A percentile compares a stretch with the other conserved stretches of the same genome.
phyloP scores from a whole-genome alignment of 2,888 invertebrate genomes.

The Gastrophysa polygoni region DNA sequence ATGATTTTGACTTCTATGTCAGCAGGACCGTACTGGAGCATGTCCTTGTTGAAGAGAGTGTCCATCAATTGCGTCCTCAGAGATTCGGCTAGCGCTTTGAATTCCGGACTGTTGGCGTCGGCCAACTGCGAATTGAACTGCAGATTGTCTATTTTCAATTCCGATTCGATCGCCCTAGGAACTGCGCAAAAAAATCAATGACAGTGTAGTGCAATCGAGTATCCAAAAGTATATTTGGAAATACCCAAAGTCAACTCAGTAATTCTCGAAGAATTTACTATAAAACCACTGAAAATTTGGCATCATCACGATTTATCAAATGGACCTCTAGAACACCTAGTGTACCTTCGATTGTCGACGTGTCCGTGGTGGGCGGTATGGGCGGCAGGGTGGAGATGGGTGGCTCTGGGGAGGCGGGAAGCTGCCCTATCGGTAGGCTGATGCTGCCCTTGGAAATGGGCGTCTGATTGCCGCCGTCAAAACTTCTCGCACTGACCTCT shows the following conservation, averaged over 20 bases:
- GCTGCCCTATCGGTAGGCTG: constrained; percentile 41
- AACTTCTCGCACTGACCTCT: constrained; percentile 66
- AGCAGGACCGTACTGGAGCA: constrained; percentile 62
- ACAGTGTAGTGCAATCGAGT: too few species aligned
- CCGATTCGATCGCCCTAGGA: constrained; percentile 72
- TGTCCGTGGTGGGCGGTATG: constrained; percentile 59
- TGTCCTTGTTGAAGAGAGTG: constrained; percentile 63
- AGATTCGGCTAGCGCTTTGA: constrained; percentile 64
- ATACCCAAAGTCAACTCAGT: too few species aligned
- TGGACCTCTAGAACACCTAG: too few species aligned
- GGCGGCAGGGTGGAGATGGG: constrained; percentile 51
- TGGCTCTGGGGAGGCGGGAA: constrained; percentile 50
- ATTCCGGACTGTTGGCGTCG: constrained; percentile 68
- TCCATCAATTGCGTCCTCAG: constrained; percentile 67
- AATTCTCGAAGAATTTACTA: too few species aligned
- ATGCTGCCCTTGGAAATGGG: constrained; percentile 61
- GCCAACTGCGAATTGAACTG: constrained; percentile 65
- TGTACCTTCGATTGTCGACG: constrained; percentile 64
- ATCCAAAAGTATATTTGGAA: too few species aligned
- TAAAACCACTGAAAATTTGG: too few species aligned
- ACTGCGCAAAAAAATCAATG: constrained; percentile 57
- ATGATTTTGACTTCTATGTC: constrained; percentile 67
- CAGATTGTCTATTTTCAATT: constrained; percentile 70
- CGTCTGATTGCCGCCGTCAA: constrained; percentile 59
- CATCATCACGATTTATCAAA: too few species aligned